phyloP scores from a whole-genome alignment of 2,888 invertebrate genomes.

The Limenitis camilla region DNA sequence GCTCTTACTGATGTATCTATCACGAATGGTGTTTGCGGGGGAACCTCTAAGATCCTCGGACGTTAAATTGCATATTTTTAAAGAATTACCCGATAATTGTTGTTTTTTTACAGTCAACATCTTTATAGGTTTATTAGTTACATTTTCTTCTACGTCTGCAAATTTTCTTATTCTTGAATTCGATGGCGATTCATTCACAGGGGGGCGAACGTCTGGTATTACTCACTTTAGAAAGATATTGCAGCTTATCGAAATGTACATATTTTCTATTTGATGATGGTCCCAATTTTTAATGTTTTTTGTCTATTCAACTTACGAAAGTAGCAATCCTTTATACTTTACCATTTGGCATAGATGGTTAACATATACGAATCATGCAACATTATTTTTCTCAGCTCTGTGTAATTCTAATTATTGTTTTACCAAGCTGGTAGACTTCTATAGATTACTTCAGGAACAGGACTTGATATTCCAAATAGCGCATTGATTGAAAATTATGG shows the following conservation, averaged over 20 bases:
- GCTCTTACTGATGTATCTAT: no score
- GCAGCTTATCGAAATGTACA: not conserved
- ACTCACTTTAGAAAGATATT: conserved; percentile 1
- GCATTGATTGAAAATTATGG: not conserved
- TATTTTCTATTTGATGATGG: not conserved
- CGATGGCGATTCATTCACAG: no score
- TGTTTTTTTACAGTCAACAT: no score
- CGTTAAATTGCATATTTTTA: no score
- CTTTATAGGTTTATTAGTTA: no score
- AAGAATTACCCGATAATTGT: no score
- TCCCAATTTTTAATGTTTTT: not conserved
- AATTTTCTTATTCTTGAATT: no score
- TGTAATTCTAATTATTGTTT: conserved; percentile 15
- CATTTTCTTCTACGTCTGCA: no score
- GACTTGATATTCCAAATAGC: conserved; percentile 6
- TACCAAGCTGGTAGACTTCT: no score
- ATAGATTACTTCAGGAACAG: not conserved
- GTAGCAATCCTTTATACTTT: conserved; percentile 1
- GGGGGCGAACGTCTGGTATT: no score
- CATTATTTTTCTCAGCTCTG: conserved; percentile 18
- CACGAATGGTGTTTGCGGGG: no score
- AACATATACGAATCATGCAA: conserved; percentile 18
- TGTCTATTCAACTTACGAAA: not conserved
- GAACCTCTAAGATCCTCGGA: no score
- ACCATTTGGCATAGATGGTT: conserved; percentile 19